Percentiles rank a stretch among this genome's conserved stretches.
phyloP scores from a whole-genome alignment of 2,888 invertebrate species.

The Piscicola geometra region DNA sequence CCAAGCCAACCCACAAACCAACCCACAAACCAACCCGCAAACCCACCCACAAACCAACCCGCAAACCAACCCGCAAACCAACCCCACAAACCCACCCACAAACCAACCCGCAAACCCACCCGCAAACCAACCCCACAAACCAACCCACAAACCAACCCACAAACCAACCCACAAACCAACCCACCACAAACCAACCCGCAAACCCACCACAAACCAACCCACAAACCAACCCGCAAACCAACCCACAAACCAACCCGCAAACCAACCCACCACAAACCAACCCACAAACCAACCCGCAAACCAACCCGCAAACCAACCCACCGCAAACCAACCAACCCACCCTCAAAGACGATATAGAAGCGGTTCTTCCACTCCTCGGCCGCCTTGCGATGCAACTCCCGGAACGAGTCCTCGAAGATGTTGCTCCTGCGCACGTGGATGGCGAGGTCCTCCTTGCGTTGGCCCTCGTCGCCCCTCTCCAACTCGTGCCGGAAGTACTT shows the following conservation, averaged over 20 bases:
- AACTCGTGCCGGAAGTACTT: conserved; percentile 81
- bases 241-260: too few relatives aligned
- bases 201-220: not conserved
- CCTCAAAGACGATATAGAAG: conserved; percentile 86
- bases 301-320: too few relatives aligned
- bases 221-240: not conserved
- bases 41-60: too few relatives aligned
- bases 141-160: not conserved
- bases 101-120: not conserved
- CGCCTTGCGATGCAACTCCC: conserved; percentile 74
- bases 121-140: not conserved
- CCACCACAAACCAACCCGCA: not conserved
- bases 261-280: not conserved
- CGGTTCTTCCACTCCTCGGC: conserved; percentile 85
- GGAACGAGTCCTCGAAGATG: conserved; percentile 82
- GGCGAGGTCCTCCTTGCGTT: conserved; percentile 69
- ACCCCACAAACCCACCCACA: not conserved
- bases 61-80: not conserved
- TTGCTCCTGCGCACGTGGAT: conserved; percentile 77
- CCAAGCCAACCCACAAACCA: not conserved
- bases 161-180: not conserved
- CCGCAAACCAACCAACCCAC: conserved; percentile 55
- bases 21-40: not conserved
- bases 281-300: not conserved
- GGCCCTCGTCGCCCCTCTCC: conserved; percentile 70